phyloP scores from a whole-genome alignment of 2,888 invertebrate genomes.

The Drosophila macrospina region DNA sequence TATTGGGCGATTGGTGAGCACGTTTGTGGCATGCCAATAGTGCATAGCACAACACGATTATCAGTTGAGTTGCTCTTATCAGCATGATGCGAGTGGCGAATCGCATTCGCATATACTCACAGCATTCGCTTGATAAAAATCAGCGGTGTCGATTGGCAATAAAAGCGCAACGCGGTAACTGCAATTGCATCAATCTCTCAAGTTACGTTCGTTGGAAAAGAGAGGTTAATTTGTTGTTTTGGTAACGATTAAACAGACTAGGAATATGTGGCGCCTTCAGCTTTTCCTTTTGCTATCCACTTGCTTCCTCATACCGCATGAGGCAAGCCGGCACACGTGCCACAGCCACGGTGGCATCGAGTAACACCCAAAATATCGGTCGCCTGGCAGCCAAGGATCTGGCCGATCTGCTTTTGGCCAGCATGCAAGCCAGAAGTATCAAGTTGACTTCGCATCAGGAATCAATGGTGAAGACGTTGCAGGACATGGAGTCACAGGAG shows the following conservation, averaged over 20 bases:
- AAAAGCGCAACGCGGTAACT: constrained; percentile 36
- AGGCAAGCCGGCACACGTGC: constrained; percentile 57
- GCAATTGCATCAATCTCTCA: constrained; percentile 43
- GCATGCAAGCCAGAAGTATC: constrained; percentile 62
- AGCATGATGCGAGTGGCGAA: constrained; percentile 13
- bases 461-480: constrained; percentile 46
- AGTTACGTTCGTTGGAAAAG: constrained; percentile 24
- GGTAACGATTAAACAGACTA: background rate
- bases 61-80: constrained; percentile 35
- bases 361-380: constrained; percentile 39
- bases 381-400: constrained; percentile 67
- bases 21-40: constrained; percentile 66
- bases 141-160: constrained; percentile 28
- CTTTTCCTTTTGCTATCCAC: constrained; percentile 66
- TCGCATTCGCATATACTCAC: constrained; percentile 30
- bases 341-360: background rate
- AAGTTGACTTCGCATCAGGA: constrained; percentile 46
- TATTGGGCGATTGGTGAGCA: constrained; percentile 43
- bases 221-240: background rate
- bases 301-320: constrained; percentile 67
- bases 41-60: constrained; percentile 31
- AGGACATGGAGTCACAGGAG: constrained; percentile 36
- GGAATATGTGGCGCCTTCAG: constrained; percentile 71
- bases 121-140: constrained; percentile 41
- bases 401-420: constrained; percentile 69